Evolutionary conservation across 2,888 invertebrate genomes (phyloP), one percentile per base, ranked within the genome.

Genomic region (Pachydiplax longipennis): DNA sequence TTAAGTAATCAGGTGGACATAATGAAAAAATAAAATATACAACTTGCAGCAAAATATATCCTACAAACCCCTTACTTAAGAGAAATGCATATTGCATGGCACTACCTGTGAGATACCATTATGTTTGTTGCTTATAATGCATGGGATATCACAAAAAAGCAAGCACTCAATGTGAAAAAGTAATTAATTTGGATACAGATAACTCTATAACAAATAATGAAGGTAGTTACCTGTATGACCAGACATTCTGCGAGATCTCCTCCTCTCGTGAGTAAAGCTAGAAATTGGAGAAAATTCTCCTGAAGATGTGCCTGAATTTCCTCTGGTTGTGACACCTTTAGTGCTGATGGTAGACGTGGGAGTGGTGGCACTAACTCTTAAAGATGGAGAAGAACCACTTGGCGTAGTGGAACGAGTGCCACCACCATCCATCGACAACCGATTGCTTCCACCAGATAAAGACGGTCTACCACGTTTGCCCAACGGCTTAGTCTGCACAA

Each of bases 261-360:
- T 91, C 15, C 91, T 91, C n/a, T 92, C 91, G 35, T 83, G 82
- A 12, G 90, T 80, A 73, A 31, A 58, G 12, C 61, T 82, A 12
- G 91, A 83, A 10, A 61, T 90, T 15, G 73, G 91, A 58, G 58
- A 80, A 82, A 61, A 83, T 35, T 91, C 91, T 81, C 80, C 61
- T 53, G 37, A 65, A 65, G 58, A 80, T 92, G 93, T 58, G 91
- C 92, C 12, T 92, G 93, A 65, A 90, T 61, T 91, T n/a, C 61
- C 58, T 91, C 92, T 91, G 93, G 92, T 44, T 93, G 93, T 37
- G 94, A 93, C 40, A 93, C 95, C 91, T 93, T 83, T 53, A 1
- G 96, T 96, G 83, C 96, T 94, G 90, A 95, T 95, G 5, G 96
- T 95, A 8, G 95, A 95, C 0, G 96, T 95, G 0, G 96, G 96